Base-by-base conservation (phyloP, 2,888 invertebrate species). In the Sylvicola cinctus region DNA sequence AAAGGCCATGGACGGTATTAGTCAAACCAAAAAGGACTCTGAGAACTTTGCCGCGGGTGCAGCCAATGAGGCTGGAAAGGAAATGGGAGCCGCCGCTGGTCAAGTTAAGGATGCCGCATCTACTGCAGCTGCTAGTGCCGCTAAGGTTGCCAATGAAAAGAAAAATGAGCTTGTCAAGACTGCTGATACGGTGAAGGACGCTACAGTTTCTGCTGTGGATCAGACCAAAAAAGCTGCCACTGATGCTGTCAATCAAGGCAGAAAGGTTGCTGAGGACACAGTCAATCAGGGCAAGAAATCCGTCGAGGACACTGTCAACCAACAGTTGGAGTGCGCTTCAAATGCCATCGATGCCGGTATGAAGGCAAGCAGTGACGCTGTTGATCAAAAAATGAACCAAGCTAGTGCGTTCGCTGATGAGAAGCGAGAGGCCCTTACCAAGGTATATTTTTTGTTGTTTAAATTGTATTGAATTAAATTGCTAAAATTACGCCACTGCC, bases 381-480 rank as follows among this genome's bases (percentile, higher is more conserved):
- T 70, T 31, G 73, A 73, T 48, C 49, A 63, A 40, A 73, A 72
- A 55, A 51, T 74, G 45, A 65, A 67, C 46, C 66, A 70, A 39
- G 63, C 74, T 16, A 70, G 70, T 48, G 65, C 70, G 45, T 70
- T 61, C 48, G 54, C 69, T 38, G 69, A 61, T 46, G 65, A 67
- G 42, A 70, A 72, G 49, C 61, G 68, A 25, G 66, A 49, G 36
- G 46, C 48, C 23, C 43, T 55, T 29, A 54, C 54, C 41, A 54
- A 56, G 43, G 51, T 50, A 35, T 20, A 27, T 20, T n/a, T 20
- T 20, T 20, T 20, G 4, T 28, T 28, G 6, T 10, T 2, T 23
- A 12, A n/a, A 17, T 5, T 13, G 14, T 8, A 28, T 20, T 70
- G 31, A 72, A 72, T 48, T 49, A 63, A 40, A 73, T 72, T 54